phyloP scores from a whole-genome alignment of 2,888 invertebrate genomes.

The Apodemia hepburni region DNA sequence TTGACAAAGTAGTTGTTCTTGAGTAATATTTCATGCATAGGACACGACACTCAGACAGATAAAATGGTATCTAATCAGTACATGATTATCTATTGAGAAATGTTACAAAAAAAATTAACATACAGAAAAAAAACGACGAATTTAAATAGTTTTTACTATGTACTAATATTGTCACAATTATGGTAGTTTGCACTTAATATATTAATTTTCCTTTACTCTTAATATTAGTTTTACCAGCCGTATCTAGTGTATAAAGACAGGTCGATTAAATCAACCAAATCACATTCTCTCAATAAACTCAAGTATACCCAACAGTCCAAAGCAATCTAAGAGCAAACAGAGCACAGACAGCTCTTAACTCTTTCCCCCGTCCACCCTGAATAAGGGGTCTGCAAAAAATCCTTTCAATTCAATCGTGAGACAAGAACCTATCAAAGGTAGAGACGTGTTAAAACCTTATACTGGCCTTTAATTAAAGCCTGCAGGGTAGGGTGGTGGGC shows the following conservation, averaged over 20 bases:
- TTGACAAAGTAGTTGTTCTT: no score
- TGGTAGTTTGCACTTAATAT: no score
- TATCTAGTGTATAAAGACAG: not conserved
- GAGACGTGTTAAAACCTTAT: conserved; percentile 73
- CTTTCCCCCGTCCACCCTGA: conserved; percentile 38
- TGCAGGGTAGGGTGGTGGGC: conserved; percentile 35
- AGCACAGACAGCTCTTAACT: conserved; percentile 39
- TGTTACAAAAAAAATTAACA: no score
- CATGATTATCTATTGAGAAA: no score
- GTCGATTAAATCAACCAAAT: conserved; percentile 14
- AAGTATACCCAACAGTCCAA: conserved; percentile 24
- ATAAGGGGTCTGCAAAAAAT: conserved; percentile 42
- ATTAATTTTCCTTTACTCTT: not conserved
- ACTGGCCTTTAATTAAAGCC: conserved; percentile 74
- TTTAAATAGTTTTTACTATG: not conserved
- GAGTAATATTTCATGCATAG: no score
- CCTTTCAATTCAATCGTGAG: conserved; percentile 49
- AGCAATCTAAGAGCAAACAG: conserved; percentile 35
- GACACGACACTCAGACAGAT: no score
- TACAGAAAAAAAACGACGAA: no score
- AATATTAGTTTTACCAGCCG: not conserved
- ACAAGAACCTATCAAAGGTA: conserved; percentile 49
- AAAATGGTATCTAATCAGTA: no score
- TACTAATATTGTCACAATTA: not conserved
- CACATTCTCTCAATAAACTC: conserved; percentile 18